A percentile compares a stretch with the other conserved stretches of the same genome.
Conservation (phyloP, 2,888 invertebrate species). For the Mystacides longicornis region DNA sequence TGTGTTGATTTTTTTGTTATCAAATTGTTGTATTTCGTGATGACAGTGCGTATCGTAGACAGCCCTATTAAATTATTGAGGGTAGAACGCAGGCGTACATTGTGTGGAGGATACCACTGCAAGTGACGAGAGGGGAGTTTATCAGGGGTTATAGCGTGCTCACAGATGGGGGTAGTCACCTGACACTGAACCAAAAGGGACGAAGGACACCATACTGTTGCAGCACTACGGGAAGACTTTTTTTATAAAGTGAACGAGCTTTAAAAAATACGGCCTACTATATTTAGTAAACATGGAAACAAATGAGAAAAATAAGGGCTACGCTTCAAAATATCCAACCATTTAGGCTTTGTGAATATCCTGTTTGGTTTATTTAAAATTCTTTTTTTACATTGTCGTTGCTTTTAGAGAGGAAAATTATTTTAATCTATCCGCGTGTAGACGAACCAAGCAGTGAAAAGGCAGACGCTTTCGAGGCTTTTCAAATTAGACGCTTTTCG, state of each 20-base stretch:
- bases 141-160: too few species aligned
- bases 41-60: too few species aligned
- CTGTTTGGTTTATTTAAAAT: too few species aligned
- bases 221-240: not conserved
- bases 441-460: not conserved
- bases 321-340: not conserved
- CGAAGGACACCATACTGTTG: not conserved
- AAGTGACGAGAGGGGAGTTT: not conserved
- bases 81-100: constrained; percentile 3
- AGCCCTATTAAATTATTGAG: too few species aligned
- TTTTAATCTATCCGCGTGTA: not conserved
- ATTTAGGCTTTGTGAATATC: not conserved
- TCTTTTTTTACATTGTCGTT: not conserved
- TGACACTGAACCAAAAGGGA: not conserved
- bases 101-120: constrained; percentile 2
- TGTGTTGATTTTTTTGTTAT: too few species aligned
- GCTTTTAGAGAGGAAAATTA: not conserved
- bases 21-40: too few species aligned
- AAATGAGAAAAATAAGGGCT: not conserved
- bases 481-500: constrained; percentile 33
- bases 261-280: not conserved
- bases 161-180: not conserved
- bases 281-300: not conserved
- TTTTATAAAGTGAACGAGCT: not conserved
- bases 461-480: constrained; percentile 2